A percentile compares a stretch with the other conserved stretches of the same genome.
Conservation (phyloP, 1,140 invertebrate species). For the Agraylea sexmaculata region DNA sequence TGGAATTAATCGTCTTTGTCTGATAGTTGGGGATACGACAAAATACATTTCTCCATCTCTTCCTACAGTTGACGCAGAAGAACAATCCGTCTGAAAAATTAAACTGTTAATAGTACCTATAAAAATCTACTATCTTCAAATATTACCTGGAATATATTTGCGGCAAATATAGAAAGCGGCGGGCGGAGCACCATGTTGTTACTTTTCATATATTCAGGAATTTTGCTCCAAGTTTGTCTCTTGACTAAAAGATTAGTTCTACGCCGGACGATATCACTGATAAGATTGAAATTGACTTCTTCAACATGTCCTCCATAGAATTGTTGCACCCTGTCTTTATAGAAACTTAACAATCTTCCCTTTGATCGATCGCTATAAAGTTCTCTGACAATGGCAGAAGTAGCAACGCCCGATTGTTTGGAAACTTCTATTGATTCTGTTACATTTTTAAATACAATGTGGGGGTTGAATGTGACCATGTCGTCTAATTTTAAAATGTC, state of each 20-base stretch:
- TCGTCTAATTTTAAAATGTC: slow-evolving; percentile 73
- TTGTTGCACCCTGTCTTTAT: slow-evolving; percentile 71
- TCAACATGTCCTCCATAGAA: slow-evolving; percentile 77
- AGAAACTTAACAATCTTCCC: slow-evolving; percentile 68
- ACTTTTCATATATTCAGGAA: slow-evolving; percentile 61
- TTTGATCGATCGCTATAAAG: slow-evolving; percentile 66
- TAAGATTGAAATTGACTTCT: slow-evolving; percentile 68
- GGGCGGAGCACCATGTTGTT: slow-evolving; percentile 56
- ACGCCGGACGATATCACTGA: slow-evolving; percentile 61
- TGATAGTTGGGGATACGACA: slow-evolving; percentile 62
- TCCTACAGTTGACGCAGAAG: slow-evolving; percentile 52
- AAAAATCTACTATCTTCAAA: slow-evolving; percentile 4
- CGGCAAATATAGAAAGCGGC: slow-evolving; percentile 63
- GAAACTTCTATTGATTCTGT: slow-evolving; percentile 59
- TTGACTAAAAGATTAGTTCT: slow-evolving; percentile 68
- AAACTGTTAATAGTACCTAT: neutral
- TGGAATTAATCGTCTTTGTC: slow-evolving; percentile 64
- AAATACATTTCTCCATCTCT: slow-evolving; percentile 76
- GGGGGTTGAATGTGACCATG: slow-evolving; percentile 78
- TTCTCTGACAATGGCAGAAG: slow-evolving; percentile 64
- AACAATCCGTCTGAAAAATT: slow-evolving; percentile 59
- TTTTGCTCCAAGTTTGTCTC: slow-evolving; percentile 62
- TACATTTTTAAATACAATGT: slow-evolving; percentile 71
- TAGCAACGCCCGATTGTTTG: slow-evolving; percentile 52
- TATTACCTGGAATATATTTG: slow-evolving; percentile 63